These are phyloP conservation scores for Bergia puertoricense DNA, from an alignment of 92 coral and sea anemone species.

Conservation along the genomic window DNA sequence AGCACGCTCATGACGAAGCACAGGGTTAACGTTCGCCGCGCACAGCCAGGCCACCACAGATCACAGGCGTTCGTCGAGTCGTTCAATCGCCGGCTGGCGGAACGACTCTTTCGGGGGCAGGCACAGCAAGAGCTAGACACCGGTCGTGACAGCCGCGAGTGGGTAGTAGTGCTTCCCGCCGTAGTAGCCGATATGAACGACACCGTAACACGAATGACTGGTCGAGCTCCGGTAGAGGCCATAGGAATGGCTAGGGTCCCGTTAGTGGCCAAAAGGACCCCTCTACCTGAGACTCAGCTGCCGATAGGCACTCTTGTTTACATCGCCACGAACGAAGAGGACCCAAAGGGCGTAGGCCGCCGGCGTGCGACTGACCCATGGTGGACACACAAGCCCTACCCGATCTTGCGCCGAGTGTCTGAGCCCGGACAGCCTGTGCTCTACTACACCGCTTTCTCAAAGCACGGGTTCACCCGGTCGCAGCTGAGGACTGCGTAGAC, in stretches of 20 bases:
- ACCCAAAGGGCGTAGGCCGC: too few relatives aligned
- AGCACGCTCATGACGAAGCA: constrained; percentile 1
- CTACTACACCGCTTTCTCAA: constrained; percentile 29
- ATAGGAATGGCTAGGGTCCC: too few relatives aligned
- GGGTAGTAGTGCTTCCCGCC: neutral
- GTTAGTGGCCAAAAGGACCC: too few relatives aligned
- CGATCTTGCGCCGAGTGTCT: too few relatives aligned
- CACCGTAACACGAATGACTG: too few relatives aligned
- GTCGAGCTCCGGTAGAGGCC: too few relatives aligned
- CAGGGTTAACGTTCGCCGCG: neutral
- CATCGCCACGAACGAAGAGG: too few relatives aligned
- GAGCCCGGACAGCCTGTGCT: constrained; percentile 18
- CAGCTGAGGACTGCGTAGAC: constrained; percentile 19
- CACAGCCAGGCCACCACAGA: constrained; percentile 13
- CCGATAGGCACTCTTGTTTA: too few relatives aligned
- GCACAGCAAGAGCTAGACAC: constrained; percentile 9
- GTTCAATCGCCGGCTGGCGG: constrained; percentile 8
- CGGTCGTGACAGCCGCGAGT: constrained; percentile 7
- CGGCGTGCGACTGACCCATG: too few relatives aligned
- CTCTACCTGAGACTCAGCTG: too few relatives aligned
- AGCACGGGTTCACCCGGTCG: constrained; percentile 36
- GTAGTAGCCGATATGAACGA: constrained; percentile 5
- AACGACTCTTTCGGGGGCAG: neutral
- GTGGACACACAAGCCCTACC: too few relatives aligned
- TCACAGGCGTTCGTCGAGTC: constrained; percentile 16